Percentiles rank a stretch among this genome's conserved stretches.
phyloP scores from a whole-genome alignment of 1,140 invertebrate genomes.

The Armadillidium nasatum region DNA sequence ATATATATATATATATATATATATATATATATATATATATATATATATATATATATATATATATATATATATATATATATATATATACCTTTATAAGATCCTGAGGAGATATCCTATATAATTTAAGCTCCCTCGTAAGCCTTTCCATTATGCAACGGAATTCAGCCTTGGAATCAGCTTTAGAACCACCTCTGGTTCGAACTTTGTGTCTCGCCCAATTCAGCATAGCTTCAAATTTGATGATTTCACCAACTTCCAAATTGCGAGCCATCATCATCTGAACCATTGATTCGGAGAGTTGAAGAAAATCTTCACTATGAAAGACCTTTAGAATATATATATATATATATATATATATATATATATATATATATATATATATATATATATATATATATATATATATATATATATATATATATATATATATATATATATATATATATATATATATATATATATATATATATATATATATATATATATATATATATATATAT shows the following conservation, averaged over 20 bases:
- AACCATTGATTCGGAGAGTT: slow-evolving; percentile 87
- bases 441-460: slow-evolving; percentile 2
- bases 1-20: too few relatives aligned
- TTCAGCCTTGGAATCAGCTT: slow-evolving; percentile 77
- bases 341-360: slow-evolving; percentile 17
- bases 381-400: slow-evolving; percentile 17
- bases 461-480: not conserved
- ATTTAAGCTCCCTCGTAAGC: slow-evolving; percentile 77
- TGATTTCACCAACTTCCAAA: slow-evolving; percentile 73
- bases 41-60: too few relatives aligned
- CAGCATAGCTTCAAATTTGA: slow-evolving; percentile 89
- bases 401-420: slow-evolving; percentile 18
- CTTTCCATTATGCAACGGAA: slow-evolving; percentile 89
- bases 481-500: slow-evolving; percentile 17
- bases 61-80: too few relatives aligned
- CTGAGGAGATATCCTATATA: slow-evolving; percentile 85
- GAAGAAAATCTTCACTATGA: slow-evolving; percentile 73
- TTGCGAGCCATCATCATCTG: slow-evolving; percentile 87
- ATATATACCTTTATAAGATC: slow-evolving; percentile 81
- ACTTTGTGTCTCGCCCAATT: slow-evolving; percentile 81
- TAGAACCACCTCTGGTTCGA: slow-evolving; percentile 58
- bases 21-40: too few relatives aligned
- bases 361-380: slow-evolving; percentile 4
- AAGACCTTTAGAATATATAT: slow-evolving; percentile 63
- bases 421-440: slow-evolving; percentile 14